Conservation (phyloP, 2,888 invertebrate genomes). For the Monochamus alternatus region DNA sequence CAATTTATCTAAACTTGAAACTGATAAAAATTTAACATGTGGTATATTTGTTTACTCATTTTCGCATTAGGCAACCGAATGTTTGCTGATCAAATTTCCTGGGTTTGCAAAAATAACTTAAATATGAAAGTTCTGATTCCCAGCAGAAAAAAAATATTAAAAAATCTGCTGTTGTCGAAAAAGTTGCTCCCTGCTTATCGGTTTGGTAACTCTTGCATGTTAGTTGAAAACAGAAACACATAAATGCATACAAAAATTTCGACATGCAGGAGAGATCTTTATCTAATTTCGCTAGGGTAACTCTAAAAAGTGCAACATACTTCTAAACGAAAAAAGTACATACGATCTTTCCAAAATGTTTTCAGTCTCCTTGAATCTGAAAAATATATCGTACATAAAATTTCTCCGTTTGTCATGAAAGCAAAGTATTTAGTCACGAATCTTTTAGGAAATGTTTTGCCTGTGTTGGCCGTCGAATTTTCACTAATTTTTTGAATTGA, state of each 20-base stretch:
- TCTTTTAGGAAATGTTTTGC: too few relatives aligned
- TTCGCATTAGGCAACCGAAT: too few relatives aligned
- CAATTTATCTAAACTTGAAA: too few relatives aligned
- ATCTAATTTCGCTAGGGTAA: constrained; percentile 15
- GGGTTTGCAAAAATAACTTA: too few relatives aligned
- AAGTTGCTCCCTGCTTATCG: not conserved
- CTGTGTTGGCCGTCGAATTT: too few relatives aligned
- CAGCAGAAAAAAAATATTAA: constrained; percentile 16
- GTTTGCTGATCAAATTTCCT: too few relatives aligned
- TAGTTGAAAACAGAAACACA: constrained; percentile 13
- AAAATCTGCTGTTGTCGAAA: constrained; percentile 4
- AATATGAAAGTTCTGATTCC: too few relatives aligned
- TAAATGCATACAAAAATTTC: constrained; percentile 33
- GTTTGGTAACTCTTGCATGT: not conserved
- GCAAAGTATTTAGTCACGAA: not conserved
- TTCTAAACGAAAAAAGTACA: constrained; percentile 73
- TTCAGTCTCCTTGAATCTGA: constrained; percentile 90
- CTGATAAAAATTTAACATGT: too few relatives aligned
- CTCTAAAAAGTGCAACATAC: constrained; percentile 25
- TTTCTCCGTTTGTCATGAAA: not conserved
- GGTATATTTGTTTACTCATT: too few relatives aligned
- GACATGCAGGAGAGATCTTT: constrained; percentile 33
- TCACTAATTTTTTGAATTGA: too few relatives aligned
- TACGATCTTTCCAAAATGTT: constrained; percentile 88
- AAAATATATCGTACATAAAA: constrained; percentile 70